Evolutionary conservation across 2,113 vertebrate genomes (phyloP).

Genomic region (Loxodonta africana): DNA sequence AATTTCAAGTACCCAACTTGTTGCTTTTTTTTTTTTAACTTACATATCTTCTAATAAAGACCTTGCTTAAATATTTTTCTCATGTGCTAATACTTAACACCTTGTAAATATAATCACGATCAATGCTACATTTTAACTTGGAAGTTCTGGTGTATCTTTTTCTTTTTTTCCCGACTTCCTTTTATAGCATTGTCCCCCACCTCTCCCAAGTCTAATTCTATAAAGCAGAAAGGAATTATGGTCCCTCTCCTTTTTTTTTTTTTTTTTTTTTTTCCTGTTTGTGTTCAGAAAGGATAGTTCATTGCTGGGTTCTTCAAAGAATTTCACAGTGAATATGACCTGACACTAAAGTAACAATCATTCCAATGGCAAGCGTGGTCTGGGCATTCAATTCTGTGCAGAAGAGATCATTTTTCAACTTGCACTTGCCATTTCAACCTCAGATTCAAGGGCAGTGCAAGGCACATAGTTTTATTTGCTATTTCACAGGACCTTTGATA

Average conservation of each 20-base stretch:
- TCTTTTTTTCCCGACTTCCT: not conserved
- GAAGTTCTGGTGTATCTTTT: not conserved
- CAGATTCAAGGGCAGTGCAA: conserved; percentile 24
- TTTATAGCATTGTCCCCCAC: not conserved
- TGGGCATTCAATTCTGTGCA: conserved; percentile 48
- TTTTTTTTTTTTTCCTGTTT: rapidly evolving
- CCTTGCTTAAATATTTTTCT: conserved; percentile 33
- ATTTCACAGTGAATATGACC: not conserved
- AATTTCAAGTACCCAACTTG: not conserved
- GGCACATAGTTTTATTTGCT: conserved; percentile 51
- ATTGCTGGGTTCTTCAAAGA: not conserved
- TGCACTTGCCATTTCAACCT: conserved; percentile 74
- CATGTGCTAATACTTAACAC: conserved; percentile 64
- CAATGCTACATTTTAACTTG: not conserved
- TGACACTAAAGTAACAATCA: conserved; percentile 50
- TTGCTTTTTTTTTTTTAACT: conserved; percentile 28
- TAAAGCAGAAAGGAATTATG: not conserved
- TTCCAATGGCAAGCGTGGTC: conserved; percentile 11
- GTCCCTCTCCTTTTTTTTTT: too few relatives aligned
- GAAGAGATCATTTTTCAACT: conserved; percentile 78
- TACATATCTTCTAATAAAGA: conserved; percentile 63
- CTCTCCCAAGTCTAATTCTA: not conserved
- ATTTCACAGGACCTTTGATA: conserved; percentile 82
- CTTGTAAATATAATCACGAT: conserved; percentile 55
- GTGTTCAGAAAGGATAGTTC: not conserved